Base-by-base conservation (phyloP, 1,140 invertebrate species). In the Monomorium pharaonis region DNA sequence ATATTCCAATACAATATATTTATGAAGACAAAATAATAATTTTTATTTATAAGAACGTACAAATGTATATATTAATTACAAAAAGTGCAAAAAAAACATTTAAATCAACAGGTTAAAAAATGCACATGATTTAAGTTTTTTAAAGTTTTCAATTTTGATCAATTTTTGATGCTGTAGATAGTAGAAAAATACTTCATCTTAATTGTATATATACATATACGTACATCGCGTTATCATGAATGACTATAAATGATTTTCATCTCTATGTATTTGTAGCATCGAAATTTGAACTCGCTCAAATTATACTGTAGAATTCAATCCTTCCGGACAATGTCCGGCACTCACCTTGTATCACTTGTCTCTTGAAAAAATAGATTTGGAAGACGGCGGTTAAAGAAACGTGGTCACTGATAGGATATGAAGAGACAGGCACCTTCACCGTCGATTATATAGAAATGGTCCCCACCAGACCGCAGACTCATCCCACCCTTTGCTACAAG, bases 401-500 rank as follows among this genome's bases (percentile, higher is more conserved):
- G 92, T 91, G 65, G 87, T 91, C 89, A 94, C 94, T 92, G 91
- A 93, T 92, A 93, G 93, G 88, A 92, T 94, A 93, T 94, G 94
- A 88, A 94, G 92, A 93, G 93, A 93, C 94, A 80, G 91, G 89
- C 89, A 89, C 91, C 91, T 91, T 92, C 91, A 84, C 90, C 86
- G 91, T 88, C 89, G 92, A 92, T 95, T 95, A 94, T 94, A 95
- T 94, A 95, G 93, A 94, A 94, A 93, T 91, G 88, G 85, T 92
- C 93, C 94, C 93, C 93, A 92, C 93, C 93, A 91, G 70, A 10
- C n/a, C 27, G 65, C 51, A 60, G 77, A 42, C 77, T 87, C 85
- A 63, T 93, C 92, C 92, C 92, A 93, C 92, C 91, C 92, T 88
- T 72, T 42, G 58, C 86, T 90, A 90, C 90, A 86, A 92, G 91